phyloP scores from a whole-genome alignment of 2,113 vertebrate genomes.

The Phaethornis superciliosus region DNA sequence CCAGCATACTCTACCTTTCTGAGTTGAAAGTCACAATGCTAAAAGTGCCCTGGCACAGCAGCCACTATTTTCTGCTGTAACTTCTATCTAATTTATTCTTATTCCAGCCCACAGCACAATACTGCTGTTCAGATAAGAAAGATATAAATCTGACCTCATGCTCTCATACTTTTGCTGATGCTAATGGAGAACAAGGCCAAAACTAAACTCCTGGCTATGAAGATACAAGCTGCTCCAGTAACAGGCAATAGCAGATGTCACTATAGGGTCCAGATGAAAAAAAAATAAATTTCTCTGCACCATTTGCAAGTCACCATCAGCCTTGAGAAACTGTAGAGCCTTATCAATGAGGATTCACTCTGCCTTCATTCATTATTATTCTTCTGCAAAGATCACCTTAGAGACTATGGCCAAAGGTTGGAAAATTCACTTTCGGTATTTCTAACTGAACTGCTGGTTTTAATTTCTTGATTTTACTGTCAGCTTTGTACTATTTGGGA shows the following conservation, averaged over 20 bases:
- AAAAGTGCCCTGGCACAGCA: background rate
- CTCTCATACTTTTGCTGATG: background rate
- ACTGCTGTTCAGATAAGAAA: background rate
- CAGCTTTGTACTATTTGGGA: background rate
- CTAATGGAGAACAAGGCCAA: background rate
- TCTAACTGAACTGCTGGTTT: background rate
- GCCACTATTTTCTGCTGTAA: background rate
- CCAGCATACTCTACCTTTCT: background rate
- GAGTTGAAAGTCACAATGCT: background rate
- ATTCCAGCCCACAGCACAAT: background rate
- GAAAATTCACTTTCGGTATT: background rate
- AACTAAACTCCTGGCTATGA: background rate
- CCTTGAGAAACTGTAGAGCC: background rate
- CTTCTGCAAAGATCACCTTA: background rate
- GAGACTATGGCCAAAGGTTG: background rate
- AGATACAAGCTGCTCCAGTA: background rate
- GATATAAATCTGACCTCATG: background rate
- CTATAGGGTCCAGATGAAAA: background rate
- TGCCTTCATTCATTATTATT: background rate
- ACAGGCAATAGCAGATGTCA: background rate
- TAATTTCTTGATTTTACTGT: background rate
- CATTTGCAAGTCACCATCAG: accelerated
- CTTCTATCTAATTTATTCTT: background rate
- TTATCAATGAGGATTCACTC: background rate
- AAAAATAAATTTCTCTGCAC: background rate